phyloP scores from a whole-genome alignment of 2,797 vertebrate species.

The Remorina albescens region DNA sequence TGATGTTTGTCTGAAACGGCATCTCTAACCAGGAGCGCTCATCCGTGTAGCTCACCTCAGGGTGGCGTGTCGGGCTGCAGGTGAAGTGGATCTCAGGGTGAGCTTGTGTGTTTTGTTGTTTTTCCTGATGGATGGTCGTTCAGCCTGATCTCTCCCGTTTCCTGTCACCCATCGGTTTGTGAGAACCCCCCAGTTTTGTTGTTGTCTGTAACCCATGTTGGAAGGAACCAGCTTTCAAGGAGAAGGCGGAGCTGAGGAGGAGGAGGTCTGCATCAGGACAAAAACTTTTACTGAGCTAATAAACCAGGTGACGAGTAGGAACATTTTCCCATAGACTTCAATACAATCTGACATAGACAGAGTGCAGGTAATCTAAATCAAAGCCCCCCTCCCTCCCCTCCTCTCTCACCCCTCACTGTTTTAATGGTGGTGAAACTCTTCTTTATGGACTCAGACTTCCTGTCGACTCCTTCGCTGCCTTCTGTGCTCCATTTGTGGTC shows the following conservation, averaged over 20 bases:
- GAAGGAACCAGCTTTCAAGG: too few species aligned
- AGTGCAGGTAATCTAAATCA: too few species aligned
- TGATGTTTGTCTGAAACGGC: not conserved
- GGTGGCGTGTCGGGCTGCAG: conserved; percentile 16
- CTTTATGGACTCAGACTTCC: conserved; percentile 41
- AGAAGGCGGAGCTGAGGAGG: too few species aligned
- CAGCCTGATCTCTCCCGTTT: not conserved
- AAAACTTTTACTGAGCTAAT: too few species aligned
- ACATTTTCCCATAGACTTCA: too few species aligned
- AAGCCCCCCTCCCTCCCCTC: not conserved
- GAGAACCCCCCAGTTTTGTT: too few species aligned
- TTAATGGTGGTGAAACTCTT: conserved; percentile 17
- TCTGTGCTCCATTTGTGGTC: not conserved
- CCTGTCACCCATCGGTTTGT: too few species aligned
- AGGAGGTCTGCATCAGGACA: too few species aligned
- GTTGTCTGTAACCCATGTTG: too few species aligned
- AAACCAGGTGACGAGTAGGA: too few species aligned
- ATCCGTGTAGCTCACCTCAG: not conserved
- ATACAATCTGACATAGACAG: too few species aligned
- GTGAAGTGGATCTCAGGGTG: conserved; percentile 3
- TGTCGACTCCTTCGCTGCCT: not conserved
- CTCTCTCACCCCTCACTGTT: conserved; percentile 11
- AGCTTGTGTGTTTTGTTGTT: not conserved
- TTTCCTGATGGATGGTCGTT: conserved; percentile 21
- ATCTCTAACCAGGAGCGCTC: too few species aligned